phyloP scores from a whole-genome alignment of 1,140 invertebrate species.

The Drusus annulatus region DNA sequence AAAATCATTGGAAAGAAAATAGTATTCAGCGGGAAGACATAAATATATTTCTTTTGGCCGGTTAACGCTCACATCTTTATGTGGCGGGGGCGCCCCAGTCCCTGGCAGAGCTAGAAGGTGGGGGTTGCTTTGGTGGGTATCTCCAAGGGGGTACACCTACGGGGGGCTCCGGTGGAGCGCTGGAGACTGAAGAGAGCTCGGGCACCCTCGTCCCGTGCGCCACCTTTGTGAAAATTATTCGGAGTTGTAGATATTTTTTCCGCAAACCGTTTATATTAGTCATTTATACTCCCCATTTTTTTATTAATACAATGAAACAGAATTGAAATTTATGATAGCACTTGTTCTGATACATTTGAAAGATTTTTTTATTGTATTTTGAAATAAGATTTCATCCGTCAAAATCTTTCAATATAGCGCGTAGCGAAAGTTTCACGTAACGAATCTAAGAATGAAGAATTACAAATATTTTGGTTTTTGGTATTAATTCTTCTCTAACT shows the following conservation, averaged over 20 bases:
- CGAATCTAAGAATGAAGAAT: too few species aligned
- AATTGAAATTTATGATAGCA: conserved; percentile 28
- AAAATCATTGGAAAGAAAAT: conserved; percentile 60
- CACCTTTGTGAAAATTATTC: neutral
- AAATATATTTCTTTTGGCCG: conserved; percentile 58
- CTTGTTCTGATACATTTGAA: neutral
- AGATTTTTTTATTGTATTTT: too few species aligned
- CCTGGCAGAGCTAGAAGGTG: conserved; percentile 26
- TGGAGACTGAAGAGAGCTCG: too few species aligned
- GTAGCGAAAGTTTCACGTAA: too few species aligned
- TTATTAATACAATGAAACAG: conserved; percentile 18
- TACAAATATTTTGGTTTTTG: too few species aligned
- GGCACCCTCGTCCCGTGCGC: too few species aligned
- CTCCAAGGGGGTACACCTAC: too few species aligned
- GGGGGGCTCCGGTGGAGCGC: too few species aligned
- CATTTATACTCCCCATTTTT: conserved; percentile 39
- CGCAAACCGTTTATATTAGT: conserved; percentile 12
- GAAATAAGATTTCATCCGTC: too few species aligned
- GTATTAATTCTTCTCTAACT: too few species aligned
- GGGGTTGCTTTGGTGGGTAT: too few species aligned
- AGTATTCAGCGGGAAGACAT: conserved; percentile 59
- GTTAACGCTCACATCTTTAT: conserved; percentile 55
- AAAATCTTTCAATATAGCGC: too few species aligned
- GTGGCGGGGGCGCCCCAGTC: conserved; percentile 14
- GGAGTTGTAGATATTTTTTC: conserved; percentile 50